Evolutionary conservation across 2,113 vertebrate species (phyloP).

Genomic region (Maccullochella peelii): DNA sequence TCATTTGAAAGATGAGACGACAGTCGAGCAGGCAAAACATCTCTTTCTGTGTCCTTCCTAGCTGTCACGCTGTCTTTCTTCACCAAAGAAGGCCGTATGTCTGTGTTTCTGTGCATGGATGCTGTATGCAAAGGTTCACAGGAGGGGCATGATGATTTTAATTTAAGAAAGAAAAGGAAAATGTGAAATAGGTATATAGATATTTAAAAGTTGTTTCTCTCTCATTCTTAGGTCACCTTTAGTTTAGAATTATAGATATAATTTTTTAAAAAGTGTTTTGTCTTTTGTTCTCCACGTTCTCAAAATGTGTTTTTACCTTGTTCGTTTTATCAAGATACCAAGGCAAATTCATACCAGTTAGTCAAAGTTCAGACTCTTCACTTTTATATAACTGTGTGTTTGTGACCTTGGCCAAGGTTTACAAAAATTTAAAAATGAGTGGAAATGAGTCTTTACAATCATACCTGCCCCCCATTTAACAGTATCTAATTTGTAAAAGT

Average conservation of each 20-base stretch:
- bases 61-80: conserved; percentile 16
- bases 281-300: background rate
- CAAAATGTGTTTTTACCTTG: background rate
- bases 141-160: background rate
- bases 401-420: conserved; percentile 19
- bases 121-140: background rate
- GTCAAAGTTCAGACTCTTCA: conserved; percentile 18
- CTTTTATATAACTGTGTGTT: background rate
- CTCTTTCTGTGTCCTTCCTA: conserved; percentile 24
- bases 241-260: background rate
- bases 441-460: conserved; percentile 41
- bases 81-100: background rate
- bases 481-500: conserved; percentile 22
- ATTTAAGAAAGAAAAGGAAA: conserved; percentile 12
- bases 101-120: background rate
- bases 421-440: conserved; percentile 4
- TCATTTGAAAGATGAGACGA: conserved; percentile 68
- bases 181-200: background rate
- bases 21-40: conserved; percentile 47
- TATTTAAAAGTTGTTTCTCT: background rate
- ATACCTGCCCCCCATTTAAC: conserved; percentile 16
- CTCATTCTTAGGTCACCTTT: background rate
- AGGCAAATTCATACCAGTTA: conserved; percentile 16
- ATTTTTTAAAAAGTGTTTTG: background rate
- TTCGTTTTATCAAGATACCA: background rate